Conservation (phyloP, 2,113 vertebrate genomes). For the Piliocolobus tephrosceles region DNA sequence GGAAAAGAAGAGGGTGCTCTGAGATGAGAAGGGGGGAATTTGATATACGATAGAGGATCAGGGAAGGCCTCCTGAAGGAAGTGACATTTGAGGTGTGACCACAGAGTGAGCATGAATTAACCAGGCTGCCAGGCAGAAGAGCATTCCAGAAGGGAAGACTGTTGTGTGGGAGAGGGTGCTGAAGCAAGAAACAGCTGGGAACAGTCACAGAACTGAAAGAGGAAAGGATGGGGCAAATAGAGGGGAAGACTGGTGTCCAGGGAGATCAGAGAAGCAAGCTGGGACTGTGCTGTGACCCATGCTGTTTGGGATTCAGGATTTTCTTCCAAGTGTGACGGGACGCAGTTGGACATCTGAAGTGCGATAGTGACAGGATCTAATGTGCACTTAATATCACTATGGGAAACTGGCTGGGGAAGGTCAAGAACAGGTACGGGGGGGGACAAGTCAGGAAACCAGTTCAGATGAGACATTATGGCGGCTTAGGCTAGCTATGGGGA, state of each 20-base stretch:
- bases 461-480: accelerated
- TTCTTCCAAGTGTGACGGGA: neutral
- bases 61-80: neutral
- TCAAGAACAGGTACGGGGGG: neutral
- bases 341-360: neutral
- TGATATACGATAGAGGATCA: neutral
- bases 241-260: neutral
- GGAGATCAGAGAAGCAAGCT: no score
- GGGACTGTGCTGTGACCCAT: accelerated
- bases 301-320: neutral
- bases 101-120: neutral
- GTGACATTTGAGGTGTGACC: neutral
- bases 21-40: neutral
- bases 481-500: neutral
- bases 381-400: neutral
- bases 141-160: neutral
- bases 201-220: neutral
- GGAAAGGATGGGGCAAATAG: neutral
- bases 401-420: neutral
- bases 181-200: neutral
- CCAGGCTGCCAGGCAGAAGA: neutral
- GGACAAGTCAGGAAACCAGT: neutral
- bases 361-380: neutral
- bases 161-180: neutral
- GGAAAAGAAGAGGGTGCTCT: neutral